Conservation (phyloP, 2,888 invertebrate species). For the Nycteola revayana region DNA sequence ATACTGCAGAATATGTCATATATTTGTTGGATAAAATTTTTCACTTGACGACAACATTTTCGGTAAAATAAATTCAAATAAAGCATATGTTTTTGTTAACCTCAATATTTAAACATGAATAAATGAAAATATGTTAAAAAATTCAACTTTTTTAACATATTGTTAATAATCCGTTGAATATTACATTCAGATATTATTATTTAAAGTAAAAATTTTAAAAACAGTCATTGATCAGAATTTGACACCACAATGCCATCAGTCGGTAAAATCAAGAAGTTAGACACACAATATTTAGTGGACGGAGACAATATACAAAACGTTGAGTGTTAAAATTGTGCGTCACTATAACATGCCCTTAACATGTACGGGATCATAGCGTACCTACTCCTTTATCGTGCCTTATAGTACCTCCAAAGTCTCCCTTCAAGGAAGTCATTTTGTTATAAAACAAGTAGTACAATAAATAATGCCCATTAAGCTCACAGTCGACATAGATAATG, state of each 20-base stretch:
- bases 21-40: too few species aligned
- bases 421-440: constrained; percentile 30
- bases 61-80: too few species aligned
- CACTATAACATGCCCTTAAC: constrained; percentile 35
- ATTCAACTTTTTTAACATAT: too few species aligned
- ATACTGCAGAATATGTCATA: too few species aligned
- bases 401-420: constrained; percentile 21
- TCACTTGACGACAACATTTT: too few species aligned
- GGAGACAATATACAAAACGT: constrained; percentile 64
- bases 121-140: too few species aligned
- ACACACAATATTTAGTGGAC: constrained; percentile 64
- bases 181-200: too few species aligned
- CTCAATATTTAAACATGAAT: too few species aligned
- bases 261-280: constrained; percentile 45
- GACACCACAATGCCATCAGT: constrained; percentile 34
- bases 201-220: not conserved
- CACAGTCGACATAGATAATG: constrained; percentile 49
- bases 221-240: constrained; percentile 16
- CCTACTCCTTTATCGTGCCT: constrained; percentile 30
- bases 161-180: too few species aligned
- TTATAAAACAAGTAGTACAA: constrained; percentile 42
- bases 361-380: constrained; percentile 21
- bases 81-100: too few species aligned
- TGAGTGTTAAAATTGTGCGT: constrained; percentile 71
- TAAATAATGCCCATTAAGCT: constrained; percentile 68